Evolutionary conservation across 2,888 invertebrate genomes (phyloP).

Genomic region (Rhorus exstirpatorius): DNA sequence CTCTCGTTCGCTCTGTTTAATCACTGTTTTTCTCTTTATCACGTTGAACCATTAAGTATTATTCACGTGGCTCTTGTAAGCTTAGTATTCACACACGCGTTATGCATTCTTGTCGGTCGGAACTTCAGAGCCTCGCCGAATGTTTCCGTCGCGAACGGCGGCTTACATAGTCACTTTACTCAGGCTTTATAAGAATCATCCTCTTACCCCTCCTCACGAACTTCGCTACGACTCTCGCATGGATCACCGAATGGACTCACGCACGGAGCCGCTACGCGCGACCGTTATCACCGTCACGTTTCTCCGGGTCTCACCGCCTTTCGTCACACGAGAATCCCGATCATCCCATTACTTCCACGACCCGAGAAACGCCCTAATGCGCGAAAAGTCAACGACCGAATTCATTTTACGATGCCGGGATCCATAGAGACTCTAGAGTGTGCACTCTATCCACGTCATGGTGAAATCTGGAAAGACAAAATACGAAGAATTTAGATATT

Average conservation of each 20-base stretch:
- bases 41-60: conserved; percentile 1
- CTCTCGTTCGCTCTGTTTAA: not conserved
- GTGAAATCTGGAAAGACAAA: conserved; percentile 63
- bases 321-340: conserved; percentile 54
- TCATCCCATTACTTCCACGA: conserved; percentile 60
- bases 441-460: conserved; percentile 33
- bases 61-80: not conserved
- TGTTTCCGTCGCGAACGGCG: not conserved
- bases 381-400: conserved; percentile 49
- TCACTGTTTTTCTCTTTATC: not conserved
- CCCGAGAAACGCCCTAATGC: conserved; percentile 34
- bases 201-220: conserved; percentile 60
- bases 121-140: not conserved
- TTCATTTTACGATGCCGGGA: conserved; percentile 61
- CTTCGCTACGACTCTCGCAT: conserved; percentile 70
- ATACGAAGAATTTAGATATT: conserved; percentile 40
- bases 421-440: conserved; percentile 47
- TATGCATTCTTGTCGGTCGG: not conserved
- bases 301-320: conserved; percentile 52
- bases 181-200: conserved; percentile 38
- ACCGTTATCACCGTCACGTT: conserved; percentile 51
- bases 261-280: conserved; percentile 55
- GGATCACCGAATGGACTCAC: too few species aligned
- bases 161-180: conserved; percentile 21
- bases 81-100: not conserved